Conservation (phyloP, 2,797 vertebrate species). For the Crenuchus spilurus region DNA sequence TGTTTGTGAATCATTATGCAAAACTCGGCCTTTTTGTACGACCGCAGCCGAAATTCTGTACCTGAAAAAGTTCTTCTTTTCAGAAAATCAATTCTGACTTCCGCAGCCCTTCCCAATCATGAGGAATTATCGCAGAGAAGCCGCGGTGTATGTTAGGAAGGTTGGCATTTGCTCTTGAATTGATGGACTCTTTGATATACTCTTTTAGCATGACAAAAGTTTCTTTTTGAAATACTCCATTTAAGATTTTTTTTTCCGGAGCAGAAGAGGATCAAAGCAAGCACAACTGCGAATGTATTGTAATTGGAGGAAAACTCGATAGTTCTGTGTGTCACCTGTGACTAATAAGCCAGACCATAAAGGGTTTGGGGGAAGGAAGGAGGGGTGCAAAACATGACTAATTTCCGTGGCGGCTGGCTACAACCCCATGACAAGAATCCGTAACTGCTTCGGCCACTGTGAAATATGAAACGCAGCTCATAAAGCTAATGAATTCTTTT, state of each 20-base stretch:
- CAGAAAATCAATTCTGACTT: conserved; percentile 15
- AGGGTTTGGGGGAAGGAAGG: neutral
- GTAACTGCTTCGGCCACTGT: conserved; percentile 32
- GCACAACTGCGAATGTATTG: conserved; percentile 24
- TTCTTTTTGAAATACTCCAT: conserved; percentile 32
- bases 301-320: conserved; percentile 51
- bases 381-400: conserved; percentile 16
- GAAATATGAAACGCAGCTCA: conserved; percentile 48
- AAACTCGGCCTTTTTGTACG: neutral
- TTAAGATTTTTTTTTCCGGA: conserved; percentile 16
- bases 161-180: conserved; percentile 7
- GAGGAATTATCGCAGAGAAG: neutral
- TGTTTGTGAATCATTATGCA: neutral
- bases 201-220: conserved; percentile 42
- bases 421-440: conserved; percentile 13
- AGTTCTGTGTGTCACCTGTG: conserved; percentile 44
- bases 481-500: conserved; percentile 55
- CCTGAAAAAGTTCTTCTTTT: neutral
- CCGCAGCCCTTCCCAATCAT: neutral
- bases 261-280: conserved; percentile 45
- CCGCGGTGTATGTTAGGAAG: neutral
- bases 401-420: conserved; percentile 33
- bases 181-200: conserved; percentile 48
- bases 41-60: neutral
- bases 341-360: conserved; percentile 46